Base-by-base conservation (phyloP, 2,888 invertebrate species). In the Caenorhabditis panamensis region DNA sequence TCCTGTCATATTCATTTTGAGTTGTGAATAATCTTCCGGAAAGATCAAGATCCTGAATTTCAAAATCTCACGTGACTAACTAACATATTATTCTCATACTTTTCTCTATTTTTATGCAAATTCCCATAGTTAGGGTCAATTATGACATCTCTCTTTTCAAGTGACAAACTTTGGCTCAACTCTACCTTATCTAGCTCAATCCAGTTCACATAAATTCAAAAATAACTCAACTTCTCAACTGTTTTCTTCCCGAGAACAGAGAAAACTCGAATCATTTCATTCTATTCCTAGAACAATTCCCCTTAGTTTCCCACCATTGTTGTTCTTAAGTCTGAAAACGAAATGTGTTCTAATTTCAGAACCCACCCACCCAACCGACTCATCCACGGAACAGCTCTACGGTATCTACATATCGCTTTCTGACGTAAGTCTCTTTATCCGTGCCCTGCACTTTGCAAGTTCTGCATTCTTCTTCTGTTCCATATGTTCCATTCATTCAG, bases 401-500 rank as follows among this genome's bases (percentile, higher is more conserved):
- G 72, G 79, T 51, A 56, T 79, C n/a, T 72, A 56, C 24, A 6
- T 72, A 1, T 51, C 49, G n/a, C 67, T 72, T 2, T 66, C 72
- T 49, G 79, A 79, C 47, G 79, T 79, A 67, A 78, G 78, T 68
- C 36, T 31, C 56, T 56, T 31, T 20, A 26, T 41, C 20, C 53
- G n/a, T 68, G 26, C 31, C 13, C 28, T 58, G 28, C 54, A 22
- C 51, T 37, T 51, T 51, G 9, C 44, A 26, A 59, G 28, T 61
- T 53, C 6, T 13, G 6, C 18, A 44, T 56, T 67, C n/a, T 22
- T 37, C 13, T 22, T 22, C 22, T 24, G 8, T 37, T 16, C 44
- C 28, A 5, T 18, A 44, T 13, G 20, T 58, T 37, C 44, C 36
- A 11, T 13, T 31, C 44, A 49, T 26, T 51, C 51, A 1, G 26